Base-by-base conservation (phyloP, 2,797 vertebrate species). In the Dendrocincla fuliginosa region DNA sequence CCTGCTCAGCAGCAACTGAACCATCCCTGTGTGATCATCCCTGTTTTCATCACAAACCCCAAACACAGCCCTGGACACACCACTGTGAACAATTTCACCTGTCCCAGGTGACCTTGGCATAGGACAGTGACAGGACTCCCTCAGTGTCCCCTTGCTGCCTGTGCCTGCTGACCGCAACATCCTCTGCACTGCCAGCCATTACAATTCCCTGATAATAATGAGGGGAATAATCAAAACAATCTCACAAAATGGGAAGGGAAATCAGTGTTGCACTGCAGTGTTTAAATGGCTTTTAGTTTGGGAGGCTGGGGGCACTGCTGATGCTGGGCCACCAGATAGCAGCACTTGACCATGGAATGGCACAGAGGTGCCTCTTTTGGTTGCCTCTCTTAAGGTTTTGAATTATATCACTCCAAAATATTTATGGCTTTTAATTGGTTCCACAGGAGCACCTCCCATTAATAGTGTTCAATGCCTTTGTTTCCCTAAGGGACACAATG, bases 321-420 rank as follows among this genome's bases (percentile, higher is more conserved):
- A 41, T 23, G 20, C 42, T 63, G 56, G 41, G 59, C 96, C 98
- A 95, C 93, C 76, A 97, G 98, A 27, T 97, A 97, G 94, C 97
- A 96, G 94, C 87, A 93, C 44, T 13, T 65, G 70, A 19, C 93
- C 55, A 13, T 1, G 2, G 60, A 56, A 74, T 25, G 32, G 47
- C n/a, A 7, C 0, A 10, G 16, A n/a, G 9, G 1, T 0, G 0
- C 16, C 3, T 9, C 2, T 8, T 27, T 7, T 0, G 4, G 5
- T 8, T 49, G 2, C 10, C 17, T 16, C 4, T 9, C 22, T 7
- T 7, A 3, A 3, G 6, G 2, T 25, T 27, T 79, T 16, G 10
- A 33, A 22, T 76, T 13, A 1, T 13, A 32, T 27, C 11, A 12
- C 24, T 5, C 13, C 0, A 1, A 37, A 35, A 28, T 3, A 3